These are phyloP conservation scores for Corynorhinus townsendii DNA, from an alignment of 2,113 vertebrate genomes.

Conservation along the genomic window DNA sequence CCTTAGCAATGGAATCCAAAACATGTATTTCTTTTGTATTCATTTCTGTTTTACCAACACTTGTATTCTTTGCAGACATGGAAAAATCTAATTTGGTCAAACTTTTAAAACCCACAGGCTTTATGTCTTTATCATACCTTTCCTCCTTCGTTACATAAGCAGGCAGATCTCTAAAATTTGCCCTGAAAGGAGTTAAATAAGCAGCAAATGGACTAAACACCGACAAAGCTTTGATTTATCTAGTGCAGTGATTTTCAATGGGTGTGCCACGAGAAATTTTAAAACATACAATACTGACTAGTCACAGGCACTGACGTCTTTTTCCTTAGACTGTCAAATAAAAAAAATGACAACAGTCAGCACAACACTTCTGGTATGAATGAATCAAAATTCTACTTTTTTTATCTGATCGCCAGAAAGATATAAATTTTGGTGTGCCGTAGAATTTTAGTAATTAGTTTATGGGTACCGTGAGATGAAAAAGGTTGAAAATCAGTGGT, in stretches of 20 bases:
- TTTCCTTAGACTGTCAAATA: not conserved
- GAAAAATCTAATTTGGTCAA: not conserved
- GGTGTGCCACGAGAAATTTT: not conserved
- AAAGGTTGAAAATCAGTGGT: not conserved
- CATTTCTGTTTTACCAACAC: not conserved
- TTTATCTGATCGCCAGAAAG: not conserved
- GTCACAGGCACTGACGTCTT: not conserved
- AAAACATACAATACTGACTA: not conserved
- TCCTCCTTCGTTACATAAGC: not conserved
- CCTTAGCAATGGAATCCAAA: not conserved
- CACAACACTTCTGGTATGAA: not conserved
- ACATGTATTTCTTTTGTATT: not conserved
- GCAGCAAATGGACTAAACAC: constrained; percentile 19
- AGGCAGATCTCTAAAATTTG: not conserved
- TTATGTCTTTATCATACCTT: not conserved
- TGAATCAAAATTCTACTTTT: not conserved
- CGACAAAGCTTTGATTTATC: constrained; percentile 32
- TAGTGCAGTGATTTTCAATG: not conserved
- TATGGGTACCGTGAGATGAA: not conserved
- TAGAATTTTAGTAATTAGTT: not conserved
- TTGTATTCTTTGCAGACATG: not conserved
- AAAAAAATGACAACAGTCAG: not conserved
- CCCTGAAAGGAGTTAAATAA: constrained; percentile 35
- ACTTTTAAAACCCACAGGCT: constrained; percentile 3
- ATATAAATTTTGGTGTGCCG: not conserved